Conservation (phyloP, 2,888 invertebrate species). For the Thyatira batis region DNA sequence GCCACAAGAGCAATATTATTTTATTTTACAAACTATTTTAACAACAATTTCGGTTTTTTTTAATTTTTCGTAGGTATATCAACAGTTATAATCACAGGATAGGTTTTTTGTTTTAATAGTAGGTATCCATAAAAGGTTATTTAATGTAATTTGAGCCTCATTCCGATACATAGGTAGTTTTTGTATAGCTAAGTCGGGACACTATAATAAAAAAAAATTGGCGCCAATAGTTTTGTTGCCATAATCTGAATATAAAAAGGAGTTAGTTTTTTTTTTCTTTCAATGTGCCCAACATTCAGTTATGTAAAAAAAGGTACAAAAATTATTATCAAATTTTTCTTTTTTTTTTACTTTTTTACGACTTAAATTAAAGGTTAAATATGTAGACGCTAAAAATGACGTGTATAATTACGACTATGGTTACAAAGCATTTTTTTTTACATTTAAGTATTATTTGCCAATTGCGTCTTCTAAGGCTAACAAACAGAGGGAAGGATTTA, state of each 20-base stretch:
- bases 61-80: background rate
- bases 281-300: conserved; percentile 11
- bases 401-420: conserved; percentile 18
- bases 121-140: conserved; percentile 42
- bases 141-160: background rate
- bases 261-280: conserved; percentile 7
- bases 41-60: conserved; percentile 31
- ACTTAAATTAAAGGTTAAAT: conserved; percentile 2
- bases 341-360: conserved; percentile 1
- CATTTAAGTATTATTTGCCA: conserved; percentile 15
- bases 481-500: background rate
- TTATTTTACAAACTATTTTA: background rate
- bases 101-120: conserved; percentile 32
- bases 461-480: background rate
- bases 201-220: too few species aligned
- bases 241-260: too few species aligned
- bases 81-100: background rate
- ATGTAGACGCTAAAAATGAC: conserved; percentile 10
- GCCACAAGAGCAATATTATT: background rate
- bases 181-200: background rate
- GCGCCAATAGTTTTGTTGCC: too few species aligned
- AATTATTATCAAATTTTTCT: conserved; percentile 23
- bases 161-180: background rate
- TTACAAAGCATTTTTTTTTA: conserved; percentile 20
- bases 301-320: conserved; percentile 13